phyloP scores from a whole-genome alignment of 2,113 vertebrate genomes.

The Anarrhichthys ocellatus region DNA sequence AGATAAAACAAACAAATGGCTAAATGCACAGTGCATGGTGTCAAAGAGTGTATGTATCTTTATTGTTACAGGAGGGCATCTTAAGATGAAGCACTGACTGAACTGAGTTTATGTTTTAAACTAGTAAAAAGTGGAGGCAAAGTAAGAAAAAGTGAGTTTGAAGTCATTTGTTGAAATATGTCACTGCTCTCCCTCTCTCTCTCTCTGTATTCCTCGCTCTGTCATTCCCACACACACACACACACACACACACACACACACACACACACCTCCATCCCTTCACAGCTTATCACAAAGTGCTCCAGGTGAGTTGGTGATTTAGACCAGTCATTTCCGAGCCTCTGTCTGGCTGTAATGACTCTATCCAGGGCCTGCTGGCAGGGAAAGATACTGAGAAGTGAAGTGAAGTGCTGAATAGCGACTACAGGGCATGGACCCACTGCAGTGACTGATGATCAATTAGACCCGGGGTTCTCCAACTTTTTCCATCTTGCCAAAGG shows the following conservation, averaged over 20 bases:
- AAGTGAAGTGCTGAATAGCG: constrained; percentile 49
- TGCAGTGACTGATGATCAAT: constrained; percentile 62
- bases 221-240: background rate
- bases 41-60: too few species aligned
- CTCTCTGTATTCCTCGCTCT: background rate
- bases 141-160: constrained; percentile 19
- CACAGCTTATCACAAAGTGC: constrained; percentile 67
- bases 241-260: background rate
- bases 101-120: background rate
- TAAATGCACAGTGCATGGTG: background rate
- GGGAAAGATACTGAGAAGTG: constrained; percentile 62
- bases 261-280: constrained; percentile 25
- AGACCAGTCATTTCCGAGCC: constrained; percentile 68
- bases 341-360: constrained; percentile 65
- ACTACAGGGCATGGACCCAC: constrained; percentile 53
- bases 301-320: constrained; percentile 75
- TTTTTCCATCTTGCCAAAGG: background rate
- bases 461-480: constrained; percentile 35
- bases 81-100: background rate
- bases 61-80: background rate
- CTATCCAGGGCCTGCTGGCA: constrained; percentile 61
- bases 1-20: background rate
- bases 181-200: constrained; percentile 10
- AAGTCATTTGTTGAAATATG: constrained; percentile 41
- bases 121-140: background rate